Evolutionary conservation across 30 jellyfish, hydroid and myxozoan genomes (phyloP).

Genomic region (Clytia hemisphaerica): DNA sequence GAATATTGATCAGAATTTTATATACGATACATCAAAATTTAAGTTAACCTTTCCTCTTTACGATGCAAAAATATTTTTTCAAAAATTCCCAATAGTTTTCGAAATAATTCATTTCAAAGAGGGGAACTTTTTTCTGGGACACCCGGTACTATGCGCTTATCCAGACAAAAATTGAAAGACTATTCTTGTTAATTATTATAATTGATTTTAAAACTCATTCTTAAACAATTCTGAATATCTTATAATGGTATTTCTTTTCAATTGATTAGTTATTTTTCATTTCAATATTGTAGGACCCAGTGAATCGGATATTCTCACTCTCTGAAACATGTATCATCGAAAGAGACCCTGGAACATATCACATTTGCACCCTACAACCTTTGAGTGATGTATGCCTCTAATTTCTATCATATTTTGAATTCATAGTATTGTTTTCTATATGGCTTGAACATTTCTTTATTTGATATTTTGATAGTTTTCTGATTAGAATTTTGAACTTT

Average conservation of each 20-base stretch:
- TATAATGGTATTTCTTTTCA: not conserved
- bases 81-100: no score
- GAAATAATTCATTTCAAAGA: no score
- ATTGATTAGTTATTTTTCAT: not conserved
- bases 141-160: no score
- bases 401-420: not conserved
- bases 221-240: no score
- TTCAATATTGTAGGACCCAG: slow-evolving; percentile 71
- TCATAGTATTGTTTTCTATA: not conserved
- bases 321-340: slow-evolving; percentile 91
- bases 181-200: no score
- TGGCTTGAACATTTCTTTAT: not conserved
- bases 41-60: no score
- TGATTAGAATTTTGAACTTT: not conserved
- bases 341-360: slow-evolving; percentile 87
- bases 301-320: slow-evolving; percentile 63
- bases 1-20: no score
- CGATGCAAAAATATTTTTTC: no score
- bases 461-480: not conserved
- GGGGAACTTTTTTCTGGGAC: no score
- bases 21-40: no score
- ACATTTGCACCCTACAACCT: slow-evolving; percentile 71
- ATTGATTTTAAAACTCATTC: not conserved
- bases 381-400: slow-evolving; percentile 45
- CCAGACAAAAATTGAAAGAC: no score